phyloP scores from a whole-genome alignment of 2,888 invertebrate species.

The Sinelater perroti region DNA sequence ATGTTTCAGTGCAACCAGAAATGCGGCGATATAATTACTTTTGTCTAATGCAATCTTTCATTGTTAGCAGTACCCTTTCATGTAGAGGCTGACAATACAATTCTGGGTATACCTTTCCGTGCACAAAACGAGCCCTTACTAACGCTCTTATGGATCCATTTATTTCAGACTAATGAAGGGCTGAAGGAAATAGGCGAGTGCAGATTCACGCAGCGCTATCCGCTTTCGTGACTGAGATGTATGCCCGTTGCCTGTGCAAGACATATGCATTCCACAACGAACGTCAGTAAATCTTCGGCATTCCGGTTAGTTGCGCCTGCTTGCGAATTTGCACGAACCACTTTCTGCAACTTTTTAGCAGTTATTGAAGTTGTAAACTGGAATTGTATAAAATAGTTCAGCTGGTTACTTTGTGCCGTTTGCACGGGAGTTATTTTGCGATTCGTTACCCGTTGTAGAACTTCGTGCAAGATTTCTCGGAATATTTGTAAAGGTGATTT shows the following conservation, averaged over 20 bases:
- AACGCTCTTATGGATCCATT: too few relatives aligned
- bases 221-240: not conserved
- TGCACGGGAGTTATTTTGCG: not conserved
- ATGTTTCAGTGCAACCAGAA: too few relatives aligned
- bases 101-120: too few relatives aligned
- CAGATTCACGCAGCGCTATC: too few relatives aligned
- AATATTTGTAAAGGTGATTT: too few relatives aligned
- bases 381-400: conserved; percentile 20
- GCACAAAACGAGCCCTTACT: too few relatives aligned
- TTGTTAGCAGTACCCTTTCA: too few relatives aligned
- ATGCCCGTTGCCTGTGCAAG: conserved; percentile 1
- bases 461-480: not conserved
- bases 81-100: too few relatives aligned
- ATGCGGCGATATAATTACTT: too few relatives aligned
- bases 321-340: not conserved
- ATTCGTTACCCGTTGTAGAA: not conserved
- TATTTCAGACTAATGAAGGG: too few relatives aligned
- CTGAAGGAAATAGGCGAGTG: too few relatives aligned
- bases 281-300: not conserved
- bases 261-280: conserved; percentile 3
- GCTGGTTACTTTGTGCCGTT: not conserved
- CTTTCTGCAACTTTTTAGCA: conserved; percentile 11
- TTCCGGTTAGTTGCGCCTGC: conserved; percentile 15
- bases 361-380: conserved; percentile 13
- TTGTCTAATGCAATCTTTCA: too few relatives aligned